Evolutionary conservation across 2,113 vertebrate species (phyloP), one percentile per base, ranked within the genome.

Genomic region (Grallaria varia): DNA sequence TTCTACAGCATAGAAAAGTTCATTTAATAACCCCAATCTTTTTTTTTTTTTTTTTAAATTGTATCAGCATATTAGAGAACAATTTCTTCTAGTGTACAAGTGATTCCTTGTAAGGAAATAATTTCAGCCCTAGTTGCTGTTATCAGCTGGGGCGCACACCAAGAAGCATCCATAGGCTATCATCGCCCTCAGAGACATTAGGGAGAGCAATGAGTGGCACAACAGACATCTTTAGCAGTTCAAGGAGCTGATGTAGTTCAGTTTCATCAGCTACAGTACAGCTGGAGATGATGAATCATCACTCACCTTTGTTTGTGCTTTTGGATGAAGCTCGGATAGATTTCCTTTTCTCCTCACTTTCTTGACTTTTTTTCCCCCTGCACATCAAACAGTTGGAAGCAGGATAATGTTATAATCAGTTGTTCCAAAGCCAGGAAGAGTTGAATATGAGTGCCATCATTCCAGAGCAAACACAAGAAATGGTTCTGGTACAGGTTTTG

Each of bases 71-170:
- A 30, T 5, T 39, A 37, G n/a, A 33, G 49, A 62, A 52, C 2
- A 44, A 15, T 44, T 77, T 47, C 44, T 75, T 91, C 18, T 24
- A 63, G 20, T 0, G 0, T 25, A 42, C 8, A 64, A 56, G 27
- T 6, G 3, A 27, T 25, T 84, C 33, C 47, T 69, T 62, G n/a
- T 7, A 62, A 76, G 24, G 62, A 64, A 55, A 13, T 27, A 5
- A 55, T 88, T 93, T 88, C 72, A 86, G 30, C 30, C 44, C 20
- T 35, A 17, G 62, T 19, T 52, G 14, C 30, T 87, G 18, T 23
- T 75, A 55, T 9, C n/a, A 62, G 4, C 24, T 40, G n/a, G 14
- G 22, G 8, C 0, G 0, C 55, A 55, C 56, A 39, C 35, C 0
- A 2, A 49, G 37, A 83, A 83, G 5, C 4, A 27, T 59, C 50